Percentiles rank a stretch among this genome's conserved stretches.
phyloP scores from a whole-genome alignment of 1,140 invertebrate genomes.

The Drosophila pruinosa region DNA sequence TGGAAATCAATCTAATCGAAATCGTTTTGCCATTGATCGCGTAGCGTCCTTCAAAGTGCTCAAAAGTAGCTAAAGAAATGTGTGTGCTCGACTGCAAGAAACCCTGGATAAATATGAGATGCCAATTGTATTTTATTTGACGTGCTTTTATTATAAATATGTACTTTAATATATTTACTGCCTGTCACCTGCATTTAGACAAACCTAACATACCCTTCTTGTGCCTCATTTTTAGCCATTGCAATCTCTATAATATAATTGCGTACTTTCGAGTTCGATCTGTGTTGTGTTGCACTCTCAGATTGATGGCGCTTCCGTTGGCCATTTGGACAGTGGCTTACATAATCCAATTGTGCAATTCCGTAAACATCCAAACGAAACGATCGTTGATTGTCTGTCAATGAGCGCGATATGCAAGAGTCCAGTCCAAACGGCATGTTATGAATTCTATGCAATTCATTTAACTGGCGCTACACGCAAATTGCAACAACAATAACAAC shows the following conservation, averaged over 20 bases:
- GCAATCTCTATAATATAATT: too few species aligned
- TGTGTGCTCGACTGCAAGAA: background rate
- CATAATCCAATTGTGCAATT: slow-evolving; percentile 74
- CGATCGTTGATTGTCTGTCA: slow-evolving; percentile 42
- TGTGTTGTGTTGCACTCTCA: slow-evolving; percentile 3
- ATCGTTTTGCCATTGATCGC: slow-evolving; percentile 14
- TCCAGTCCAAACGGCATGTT: slow-evolving; percentile 23
- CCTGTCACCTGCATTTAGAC: too few species aligned
- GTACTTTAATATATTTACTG: too few species aligned
- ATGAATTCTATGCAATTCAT: slow-evolving; percentile 62
- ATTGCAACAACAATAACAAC: slow-evolving; percentile 15
- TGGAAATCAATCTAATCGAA: slow-evolving; percentile 60
- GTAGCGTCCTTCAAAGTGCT: slow-evolving; percentile 34
- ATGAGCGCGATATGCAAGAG: slow-evolving; percentile 20
- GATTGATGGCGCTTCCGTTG: slow-evolving; percentile 33
- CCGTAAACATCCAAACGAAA: slow-evolving; percentile 65
- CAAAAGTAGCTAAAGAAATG: background rate
- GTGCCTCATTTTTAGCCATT: too few species aligned
- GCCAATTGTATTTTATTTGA: too few species aligned
- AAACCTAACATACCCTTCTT: too few species aligned
- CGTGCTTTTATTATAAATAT: too few species aligned
- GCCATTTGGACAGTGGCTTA: slow-evolving; percentile 36
- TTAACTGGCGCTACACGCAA: slow-evolving; percentile 67
- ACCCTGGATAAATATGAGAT: background rate
- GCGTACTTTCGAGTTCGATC: background rate